Evolutionary conservation across 1,140 invertebrate species (phyloP), one percentile per base, ranked within the genome.

Genomic region (Prorops nasuta): DNA sequence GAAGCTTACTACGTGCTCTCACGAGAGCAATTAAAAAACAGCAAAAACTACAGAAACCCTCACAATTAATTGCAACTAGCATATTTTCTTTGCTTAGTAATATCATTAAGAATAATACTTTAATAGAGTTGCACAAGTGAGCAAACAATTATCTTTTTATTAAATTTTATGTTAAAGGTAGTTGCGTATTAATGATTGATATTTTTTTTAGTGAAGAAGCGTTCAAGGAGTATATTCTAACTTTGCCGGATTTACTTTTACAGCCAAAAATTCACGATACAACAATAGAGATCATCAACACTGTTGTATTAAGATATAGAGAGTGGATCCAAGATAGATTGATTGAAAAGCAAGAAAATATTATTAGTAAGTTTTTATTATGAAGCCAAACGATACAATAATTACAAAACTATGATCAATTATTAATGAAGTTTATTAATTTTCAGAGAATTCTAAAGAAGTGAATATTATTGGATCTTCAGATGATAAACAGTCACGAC

Each of bases 71-170:
- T 72, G 4, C 63, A 73, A 22, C 49, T 41, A 2, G 55, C 9
- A 53, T 76, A 28, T 75, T 71, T 47, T 18, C 40, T 16, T 49
- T 80, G 2, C 60, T 82, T 18, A 74, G 70, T 48, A 67, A 74
- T 14, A 76, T 81, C 38, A 67, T 79, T 4, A 64, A 78, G 45
- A 56, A 74, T 28, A 56, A 67, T 12, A 61, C 66, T 18, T 66
- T 80, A 4, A 63, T 63, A 3, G 42, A 57, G n/a, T 55, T 71
- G 9, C 79, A 78, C 38, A 71, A 72, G 54, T 79, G 62, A 49
- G 36, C n/a, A n/a, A n/a, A n/a, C n/a, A n/a, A n/a, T n/a, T n/a
- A n/a, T n/a, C n/a, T n/a, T 28, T 28, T 28, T 28, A 28, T 28
- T 28, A 28, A 28, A 28, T 28, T 28, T 6, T 6, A 28, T 10